A percentile compares a stretch with the other conserved stretches of the same genome.
phyloP scores from a whole-genome alignment of 2,797 vertebrate species.

The Macropodus opercularis region DNA sequence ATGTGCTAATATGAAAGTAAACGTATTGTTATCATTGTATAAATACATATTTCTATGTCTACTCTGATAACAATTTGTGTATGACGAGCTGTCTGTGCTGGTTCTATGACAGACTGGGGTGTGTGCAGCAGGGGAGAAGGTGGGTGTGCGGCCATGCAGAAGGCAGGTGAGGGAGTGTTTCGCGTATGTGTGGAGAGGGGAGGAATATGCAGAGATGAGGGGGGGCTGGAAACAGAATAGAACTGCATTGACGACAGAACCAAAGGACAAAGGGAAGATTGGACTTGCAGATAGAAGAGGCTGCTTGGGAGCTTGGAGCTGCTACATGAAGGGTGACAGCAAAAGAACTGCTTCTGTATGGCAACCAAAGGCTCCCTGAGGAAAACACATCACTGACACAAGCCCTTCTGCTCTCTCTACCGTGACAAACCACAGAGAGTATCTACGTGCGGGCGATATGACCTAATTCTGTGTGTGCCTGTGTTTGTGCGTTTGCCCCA shows the following conservation, averaged over 20 bases:
- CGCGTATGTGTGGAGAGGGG: constrained; percentile 49
- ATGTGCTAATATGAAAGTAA: constrained; percentile 12
- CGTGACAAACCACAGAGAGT: constrained; percentile 58
- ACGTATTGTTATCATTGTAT: constrained; percentile 29
- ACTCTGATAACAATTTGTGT: constrained; percentile 24
- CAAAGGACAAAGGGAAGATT: constrained; percentile 76
- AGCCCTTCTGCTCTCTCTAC: constrained; percentile 78
- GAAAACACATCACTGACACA: constrained; percentile 74
- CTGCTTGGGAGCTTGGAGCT: constrained; percentile 69
- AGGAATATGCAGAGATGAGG: constrained; percentile 80
- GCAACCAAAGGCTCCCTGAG: constrained; percentile 72
- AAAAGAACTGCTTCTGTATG: constrained; percentile 69
- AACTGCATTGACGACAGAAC: constrained; percentile 90
- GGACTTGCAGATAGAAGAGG: constrained; percentile 74
- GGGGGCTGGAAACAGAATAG: constrained; percentile 86
- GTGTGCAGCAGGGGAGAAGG: constrained; percentile 32
- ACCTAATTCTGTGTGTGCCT: constrained; percentile 44
- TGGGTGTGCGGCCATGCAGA: constrained; percentile 57
- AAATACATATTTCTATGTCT: not conserved
- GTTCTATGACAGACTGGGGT: constrained; percentile 35
- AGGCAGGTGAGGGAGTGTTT: constrained; percentile 53
- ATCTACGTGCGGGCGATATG: constrained; percentile 45
- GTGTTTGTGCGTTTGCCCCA: constrained; percentile 59
- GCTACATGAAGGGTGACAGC: constrained; percentile 74
- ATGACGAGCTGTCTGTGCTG: constrained; percentile 15